Evolutionary conservation across 2,888 invertebrate genomes (phyloP), one percentile per base, ranked within the genome.

Genomic region (Caenorhabditis afra): DNA sequence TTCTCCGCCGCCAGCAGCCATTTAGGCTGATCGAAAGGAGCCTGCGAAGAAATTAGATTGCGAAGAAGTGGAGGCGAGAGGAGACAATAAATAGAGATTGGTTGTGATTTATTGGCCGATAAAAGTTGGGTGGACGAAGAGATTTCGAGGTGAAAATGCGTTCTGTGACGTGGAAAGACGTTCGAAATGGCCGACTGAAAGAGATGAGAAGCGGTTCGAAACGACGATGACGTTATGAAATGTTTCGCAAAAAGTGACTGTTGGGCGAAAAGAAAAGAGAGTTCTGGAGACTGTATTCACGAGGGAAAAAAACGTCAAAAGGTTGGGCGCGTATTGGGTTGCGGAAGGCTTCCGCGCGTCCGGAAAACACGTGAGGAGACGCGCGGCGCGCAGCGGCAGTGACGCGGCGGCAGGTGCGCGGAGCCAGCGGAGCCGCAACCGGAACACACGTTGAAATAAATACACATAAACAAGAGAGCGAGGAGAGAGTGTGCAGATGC

Each of bases 381-480:
- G 45, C 44, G 29, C 29, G n/a, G 29, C 29, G 29, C 29, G 29
- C 29, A n/a, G 70, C 61, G 70, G 57, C 58, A 58, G 58, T 73
- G 73, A 73, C 73, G 73, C 64, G 73, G 39, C 64, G 64, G 64
- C 64, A 62, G 73, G 59, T 59, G 58, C 53, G 65, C 45, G 47
- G 59, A 59, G 52, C 64, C 64, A n/a, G 44, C 53, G 65, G 65
- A 65, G 53, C 29, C 65, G n/a, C 64, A 73, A 73, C 73, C 73
- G 73, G 73, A 73, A 73, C 71, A 71, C 71, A 64, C 71, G 62
- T 71, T 62, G 55, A 71, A 71, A 71, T 71, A 71, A 71, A 71
- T 64, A 71, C 71, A 71, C 71, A 71, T 71, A 71, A 71, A 62
- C 62, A 71, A 71, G 61, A 71, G 61, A 35, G 29, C 47, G 29